A percentile compares a stretch with the other conserved stretches of the same genome.
Conservation (phyloP, 2,113 vertebrate genomes). For the Paramisgurnus dabryanus region DNA sequence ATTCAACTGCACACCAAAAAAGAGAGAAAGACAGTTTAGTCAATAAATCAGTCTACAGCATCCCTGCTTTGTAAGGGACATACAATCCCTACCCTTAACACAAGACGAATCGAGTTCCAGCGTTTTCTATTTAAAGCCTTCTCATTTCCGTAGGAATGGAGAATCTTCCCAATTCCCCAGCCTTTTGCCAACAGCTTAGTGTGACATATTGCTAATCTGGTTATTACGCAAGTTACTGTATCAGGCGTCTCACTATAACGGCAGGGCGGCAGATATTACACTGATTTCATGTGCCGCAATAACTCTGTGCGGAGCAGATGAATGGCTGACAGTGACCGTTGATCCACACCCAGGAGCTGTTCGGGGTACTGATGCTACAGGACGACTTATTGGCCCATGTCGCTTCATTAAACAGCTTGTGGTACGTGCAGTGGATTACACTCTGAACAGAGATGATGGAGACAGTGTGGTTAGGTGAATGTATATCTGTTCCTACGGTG, state of each 20-base stretch:
- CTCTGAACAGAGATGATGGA: constrained; percentile 56
- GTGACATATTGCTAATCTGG: constrained; percentile 79
- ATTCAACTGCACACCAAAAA: neutral
- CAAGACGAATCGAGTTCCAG: constrained; percentile 73
- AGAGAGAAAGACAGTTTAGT: neutral
- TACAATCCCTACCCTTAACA: constrained; percentile 61
- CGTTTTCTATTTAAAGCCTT: constrained; percentile 76
- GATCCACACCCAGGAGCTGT: constrained; percentile 70
- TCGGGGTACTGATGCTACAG: constrained; percentile 67
- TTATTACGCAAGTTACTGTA: constrained; percentile 80
- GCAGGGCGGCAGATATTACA: constrained; percentile 66
- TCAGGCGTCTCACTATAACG: constrained; percentile 71
- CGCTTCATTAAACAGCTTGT: constrained; percentile 73
- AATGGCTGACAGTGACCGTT: constrained; percentile 61
- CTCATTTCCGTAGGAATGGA: constrained; percentile 72
- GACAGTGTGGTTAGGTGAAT: neutral
- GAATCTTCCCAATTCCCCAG: constrained; percentile 72
- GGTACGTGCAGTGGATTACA: constrained; percentile 62
- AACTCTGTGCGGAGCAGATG: constrained; percentile 72
- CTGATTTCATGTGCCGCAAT: constrained; percentile 70
- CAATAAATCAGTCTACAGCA: constrained; percentile 32
- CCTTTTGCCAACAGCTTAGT: constrained; percentile 75
- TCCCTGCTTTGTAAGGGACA: constrained; percentile 26
- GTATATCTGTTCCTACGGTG: neutral
- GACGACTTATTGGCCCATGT: constrained; percentile 73